Evolutionary conservation across 2,888 invertebrate species (phyloP), one percentile per base, ranked within the genome.

Genomic region (Achlya flavicornis): DNA sequence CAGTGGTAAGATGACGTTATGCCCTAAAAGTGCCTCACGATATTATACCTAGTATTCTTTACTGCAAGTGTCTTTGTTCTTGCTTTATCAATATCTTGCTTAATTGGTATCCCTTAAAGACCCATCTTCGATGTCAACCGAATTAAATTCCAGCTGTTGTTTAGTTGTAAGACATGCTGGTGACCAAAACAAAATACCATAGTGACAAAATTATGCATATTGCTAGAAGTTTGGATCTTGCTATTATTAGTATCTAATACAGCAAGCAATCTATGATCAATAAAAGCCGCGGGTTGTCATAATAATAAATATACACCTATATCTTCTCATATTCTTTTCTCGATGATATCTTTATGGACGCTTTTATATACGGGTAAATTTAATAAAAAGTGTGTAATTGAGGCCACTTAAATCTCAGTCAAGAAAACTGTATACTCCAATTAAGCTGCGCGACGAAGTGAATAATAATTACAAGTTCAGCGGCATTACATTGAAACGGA

Each of bases 361-460:
- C 64, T 64, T 62, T 66, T 70, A 73, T 73, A 71, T 66, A 72
- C 66, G 67, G 59, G 64, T 68, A 72, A 77, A 76, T 78, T 74
- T 70, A 72, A 78, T 73, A 74, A 77, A 77, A 78, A 76, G 69
- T 73, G 72, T 77, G 76, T 79, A 80, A 85, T 83, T 76, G 74
- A 72, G 74, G 71, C 72, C 77, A 78, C 74, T 77, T 79, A 80
- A 78, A 79, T 83, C 79, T 79, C 76, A 77, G 81, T 79, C 74
- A 78, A 74, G 76, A 81, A 83, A 88, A 87, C 83, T 75, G 87
- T 84, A 81, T 74, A 76, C 41, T 74, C 80, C 81, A 89, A 89
- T 91, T 89, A 90, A 80, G 79, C 75, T 72, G 85, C 73, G 84
- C 85, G 83, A 75, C 84, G 80, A 76, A 83, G 83, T 85, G 85